These are phyloP conservation scores for Oreochromis mossambicus DNA, from an alignment of 2,797 vertebrate genomes.

Conservation along the genomic window DNA sequence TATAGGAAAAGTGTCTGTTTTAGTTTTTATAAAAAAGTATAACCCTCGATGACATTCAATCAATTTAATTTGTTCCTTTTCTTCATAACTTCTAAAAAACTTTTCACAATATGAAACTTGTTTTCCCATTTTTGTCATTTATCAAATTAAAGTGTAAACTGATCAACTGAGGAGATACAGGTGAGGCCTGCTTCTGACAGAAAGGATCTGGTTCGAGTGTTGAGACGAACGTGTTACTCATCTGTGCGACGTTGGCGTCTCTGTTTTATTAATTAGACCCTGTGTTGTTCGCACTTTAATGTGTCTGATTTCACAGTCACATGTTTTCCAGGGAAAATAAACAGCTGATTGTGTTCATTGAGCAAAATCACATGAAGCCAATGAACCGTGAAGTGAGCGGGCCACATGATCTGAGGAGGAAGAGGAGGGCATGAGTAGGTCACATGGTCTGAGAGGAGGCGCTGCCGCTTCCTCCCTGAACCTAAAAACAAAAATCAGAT, in stretches of 20 bases:
- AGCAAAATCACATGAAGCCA: neutral
- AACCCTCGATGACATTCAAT: fast-evolving
- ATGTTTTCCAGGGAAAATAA: neutral
- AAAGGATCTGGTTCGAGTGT: fast-evolving
- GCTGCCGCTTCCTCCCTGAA: neutral
- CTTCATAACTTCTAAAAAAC: neutral
- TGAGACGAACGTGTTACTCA: fast-evolving
- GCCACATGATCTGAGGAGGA: neutral
- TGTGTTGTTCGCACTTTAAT: fast-evolving
- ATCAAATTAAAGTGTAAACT: fast-evolving
- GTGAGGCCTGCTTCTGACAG: neutral
- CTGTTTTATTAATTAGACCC: neutral
- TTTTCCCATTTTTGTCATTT: neutral
- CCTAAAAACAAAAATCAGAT: neutral
- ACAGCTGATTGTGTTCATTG: neutral
- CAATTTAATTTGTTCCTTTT: neutral
- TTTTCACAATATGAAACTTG: fast-evolving
- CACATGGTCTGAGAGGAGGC: neutral
- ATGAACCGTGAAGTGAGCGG: neutral
- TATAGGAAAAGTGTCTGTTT: neutral
- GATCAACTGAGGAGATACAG: neutral
- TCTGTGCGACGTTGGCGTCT: neutral
- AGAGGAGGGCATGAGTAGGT: neutral
- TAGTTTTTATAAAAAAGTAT: neutral
- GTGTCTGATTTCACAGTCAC: neutral